Base-by-base conservation (phyloP, 2,113 vertebrate species). In the Chaenocephalus aceratus region DNA sequence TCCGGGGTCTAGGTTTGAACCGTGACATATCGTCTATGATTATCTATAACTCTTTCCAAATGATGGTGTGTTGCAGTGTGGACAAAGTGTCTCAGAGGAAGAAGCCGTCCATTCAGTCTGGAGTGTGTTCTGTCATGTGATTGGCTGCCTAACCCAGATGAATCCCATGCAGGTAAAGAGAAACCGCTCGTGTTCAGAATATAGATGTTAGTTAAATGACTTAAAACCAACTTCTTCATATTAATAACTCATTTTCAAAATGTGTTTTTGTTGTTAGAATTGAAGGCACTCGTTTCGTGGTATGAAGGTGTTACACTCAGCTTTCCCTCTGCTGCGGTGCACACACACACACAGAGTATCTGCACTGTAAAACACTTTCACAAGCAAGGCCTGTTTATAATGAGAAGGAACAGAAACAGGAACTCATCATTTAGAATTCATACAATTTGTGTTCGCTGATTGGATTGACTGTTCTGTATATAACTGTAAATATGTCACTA, bases 41-140 rank as follows among this genome's bases (percentile, higher is more conserved):
- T 48, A 48, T 48, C 11, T 48, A 41, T 41, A 41, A 41, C 7
- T 6, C 36, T 8, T 41, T 41, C 36, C 7, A 41, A 41, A 41
- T 41, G 68, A 30, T 58, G 8, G 21, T 88, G 36, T 84, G 60
- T 87, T 21, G 26, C 88, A 98, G 97, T 9, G 82, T 94, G 9
- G 95, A 95, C 76, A 93, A 93, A 9, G 88, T 95, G 52, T 94
- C 95, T 58, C 92, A 92, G 10, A 73, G 91, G 4, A 96, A 95
- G 79, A 93, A 94, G 57, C 93, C 94, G 80, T 56, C 89, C 0
- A 90, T 96, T 45, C 96, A 97, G 88, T 97, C 97, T 6, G 96
- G 97, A 64, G 97, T 98, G 26, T 99, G 97, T 87, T 94, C 96
- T 79, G 48, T 98, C 56, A 98, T 99, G 97, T 98, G 95, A 99